phyloP scores from a whole-genome alignment of 2,888 invertebrate genomes.

The Mechanitis messenoides region DNA sequence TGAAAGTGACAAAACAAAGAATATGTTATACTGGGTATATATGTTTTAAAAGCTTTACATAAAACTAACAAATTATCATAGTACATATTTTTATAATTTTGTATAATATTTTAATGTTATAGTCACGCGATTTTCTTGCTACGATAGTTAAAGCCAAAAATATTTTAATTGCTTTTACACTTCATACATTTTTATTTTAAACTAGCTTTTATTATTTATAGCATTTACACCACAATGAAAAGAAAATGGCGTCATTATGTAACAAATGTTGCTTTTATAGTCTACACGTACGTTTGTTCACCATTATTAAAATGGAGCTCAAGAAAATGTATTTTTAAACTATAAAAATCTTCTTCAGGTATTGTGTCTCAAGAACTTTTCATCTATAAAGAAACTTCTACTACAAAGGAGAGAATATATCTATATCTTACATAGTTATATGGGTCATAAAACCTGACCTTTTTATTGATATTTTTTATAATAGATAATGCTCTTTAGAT shows the following conservation, averaged over 20 bases:
- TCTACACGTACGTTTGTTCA: slow-evolving; percentile 9
- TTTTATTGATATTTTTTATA: background rate
- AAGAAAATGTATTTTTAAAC: slow-evolving; percentile 26
- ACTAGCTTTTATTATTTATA: no score
- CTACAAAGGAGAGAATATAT: slow-evolving; percentile 15
- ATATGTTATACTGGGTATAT: no score
- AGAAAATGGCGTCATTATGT: background rate
- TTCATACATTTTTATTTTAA: no score
- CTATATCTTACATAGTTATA: background rate
- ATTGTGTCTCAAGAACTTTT: slow-evolving; percentile 29
- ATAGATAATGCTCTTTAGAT: no score
- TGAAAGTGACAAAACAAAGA: no score
- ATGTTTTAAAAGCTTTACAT: no score
- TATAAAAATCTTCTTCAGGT: slow-evolving; percentile 26
- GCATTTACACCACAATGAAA: no score
- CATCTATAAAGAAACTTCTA: slow-evolving; percentile 26
- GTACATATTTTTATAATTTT: no score
- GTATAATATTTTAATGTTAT: slow-evolving; percentile 3
- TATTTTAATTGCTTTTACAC: slow-evolving; percentile 1
- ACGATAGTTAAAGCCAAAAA: slow-evolving; percentile 1
- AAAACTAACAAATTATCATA: no score
- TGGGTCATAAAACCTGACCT: slow-evolving; percentile 3
- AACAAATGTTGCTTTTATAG: background rate
- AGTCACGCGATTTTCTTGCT: slow-evolving; percentile 23
- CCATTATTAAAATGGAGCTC: slow-evolving; percentile 22